Conservation (phyloP, 2,113 vertebrate genomes). For the Accipiter cooperii region DNA sequence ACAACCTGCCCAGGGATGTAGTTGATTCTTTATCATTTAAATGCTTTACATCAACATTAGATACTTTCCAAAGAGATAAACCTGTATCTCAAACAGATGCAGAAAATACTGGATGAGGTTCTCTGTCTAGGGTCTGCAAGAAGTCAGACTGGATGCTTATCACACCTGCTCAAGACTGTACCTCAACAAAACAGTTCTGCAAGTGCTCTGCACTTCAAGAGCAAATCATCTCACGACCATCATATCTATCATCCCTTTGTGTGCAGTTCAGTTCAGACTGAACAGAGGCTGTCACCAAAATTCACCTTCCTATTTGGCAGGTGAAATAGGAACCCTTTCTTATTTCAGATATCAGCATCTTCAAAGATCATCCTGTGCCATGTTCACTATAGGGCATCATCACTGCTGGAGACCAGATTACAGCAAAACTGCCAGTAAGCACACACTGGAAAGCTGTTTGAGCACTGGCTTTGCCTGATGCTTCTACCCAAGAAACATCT, state of each 20-base stretch:
- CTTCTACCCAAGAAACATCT: neutral
- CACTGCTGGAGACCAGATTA: neutral
- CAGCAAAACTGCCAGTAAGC: neutral
- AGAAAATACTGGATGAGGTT: conserved; percentile 14
- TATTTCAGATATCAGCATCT: neutral
- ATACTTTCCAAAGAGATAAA: conserved; percentile 39
- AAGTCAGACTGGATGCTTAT: neutral
- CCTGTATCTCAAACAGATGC: neutral
- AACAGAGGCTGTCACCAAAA: neutral
- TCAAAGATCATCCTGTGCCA: neutral
- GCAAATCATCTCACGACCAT: neutral
- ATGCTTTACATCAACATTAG: conserved; percentile 37
- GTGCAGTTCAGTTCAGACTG: neutral
- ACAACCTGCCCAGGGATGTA: conserved; percentile 26
- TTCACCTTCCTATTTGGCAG: neutral
- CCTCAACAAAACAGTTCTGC: neutral
- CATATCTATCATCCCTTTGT: too few relatives aligned
- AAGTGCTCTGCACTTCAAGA: neutral
- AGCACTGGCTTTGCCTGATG: neutral
- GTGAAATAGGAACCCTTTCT: neutral
- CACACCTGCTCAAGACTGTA: neutral
- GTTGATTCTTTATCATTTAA: conserved; percentile 57
- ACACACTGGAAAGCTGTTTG: neutral
- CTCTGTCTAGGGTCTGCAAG: neutral
- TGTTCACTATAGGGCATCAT: neutral